Evolutionary conservation across 2,888 invertebrate species (phyloP).

Genomic region (Andrena marginata): DNA sequence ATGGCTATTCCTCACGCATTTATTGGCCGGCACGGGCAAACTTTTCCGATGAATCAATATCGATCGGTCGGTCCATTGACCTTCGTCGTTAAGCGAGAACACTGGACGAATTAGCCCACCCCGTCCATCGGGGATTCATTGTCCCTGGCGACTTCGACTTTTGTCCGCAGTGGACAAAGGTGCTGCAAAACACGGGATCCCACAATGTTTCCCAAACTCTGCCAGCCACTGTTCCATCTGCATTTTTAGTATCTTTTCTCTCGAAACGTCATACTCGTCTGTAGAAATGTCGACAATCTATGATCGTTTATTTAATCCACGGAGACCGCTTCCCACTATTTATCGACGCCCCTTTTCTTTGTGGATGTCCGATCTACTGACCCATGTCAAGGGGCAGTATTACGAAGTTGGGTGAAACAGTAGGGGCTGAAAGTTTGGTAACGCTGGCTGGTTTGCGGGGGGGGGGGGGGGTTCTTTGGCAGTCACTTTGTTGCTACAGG

Average conservation of each 20-base stretch:
- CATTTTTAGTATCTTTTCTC: neutral
- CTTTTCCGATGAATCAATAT: constrained; percentile 59
- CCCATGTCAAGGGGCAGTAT: neutral
- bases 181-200: neutral
- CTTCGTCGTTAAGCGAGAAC: constrained; percentile 24
- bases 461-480: neutral
- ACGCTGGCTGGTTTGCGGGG: neutral
- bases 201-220: neutral
- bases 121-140: constrained; percentile 14
- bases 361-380: constrained; percentile 28
- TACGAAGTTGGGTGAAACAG: neutral
- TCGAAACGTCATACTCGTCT: constrained; percentile 41
- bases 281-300: constrained; percentile 37
- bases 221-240: too few species aligned
- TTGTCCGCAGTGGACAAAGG: neutral
- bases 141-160: constrained; percentile 11
- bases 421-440: neutral
- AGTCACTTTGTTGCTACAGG: neutral
- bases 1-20: constrained; percentile 57
- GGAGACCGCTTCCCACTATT: constrained; percentile 32
- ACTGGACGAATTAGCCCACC: constrained; percentile 29
- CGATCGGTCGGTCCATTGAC: constrained; percentile 44
- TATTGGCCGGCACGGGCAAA: constrained; percentile 39
- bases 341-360: constrained; percentile 8
- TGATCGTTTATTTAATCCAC: constrained; percentile 48